These are phyloP conservation scores for Pteromalus puparum DNA, from an alignment of 1,140 invertebrate species.

Conservation along the genomic window DNA sequence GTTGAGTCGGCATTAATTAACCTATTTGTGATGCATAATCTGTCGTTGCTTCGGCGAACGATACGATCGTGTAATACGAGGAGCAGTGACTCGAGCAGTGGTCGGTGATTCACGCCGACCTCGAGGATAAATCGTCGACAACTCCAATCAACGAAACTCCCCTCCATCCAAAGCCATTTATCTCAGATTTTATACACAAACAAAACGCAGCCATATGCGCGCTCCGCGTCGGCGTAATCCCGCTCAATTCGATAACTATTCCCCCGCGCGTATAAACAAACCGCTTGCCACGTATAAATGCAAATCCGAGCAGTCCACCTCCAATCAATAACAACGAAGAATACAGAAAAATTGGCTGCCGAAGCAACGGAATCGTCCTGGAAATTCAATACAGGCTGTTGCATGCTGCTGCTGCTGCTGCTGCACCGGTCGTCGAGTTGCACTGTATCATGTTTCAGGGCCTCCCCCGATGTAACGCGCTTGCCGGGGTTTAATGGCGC, in stretches of 20 bases:
- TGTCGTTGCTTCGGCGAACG: not conserved
- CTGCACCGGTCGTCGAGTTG: not conserved
- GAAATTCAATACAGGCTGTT: constrained; percentile 30
- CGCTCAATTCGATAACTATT: not conserved
- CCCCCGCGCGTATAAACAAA: too few species aligned
- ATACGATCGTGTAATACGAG: too few species aligned
- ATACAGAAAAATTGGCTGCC: not conserved
- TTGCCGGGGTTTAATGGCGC: constrained; percentile 31
- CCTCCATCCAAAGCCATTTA: too few species aligned
- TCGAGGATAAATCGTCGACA: too few species aligned
- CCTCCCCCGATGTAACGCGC: constrained; percentile 4
- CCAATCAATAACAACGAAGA: not conserved
- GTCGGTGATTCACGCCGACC: too few species aligned
- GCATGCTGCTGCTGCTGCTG: not conserved
- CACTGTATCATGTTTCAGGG: constrained; percentile 47
- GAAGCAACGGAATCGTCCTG: not conserved
- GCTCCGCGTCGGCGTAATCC: not conserved
- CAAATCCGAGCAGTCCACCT: not conserved
- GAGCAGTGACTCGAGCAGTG: too few species aligned
- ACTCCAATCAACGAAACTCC: too few species aligned
- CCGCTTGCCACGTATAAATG: not conserved
- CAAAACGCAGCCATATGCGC: not conserved
- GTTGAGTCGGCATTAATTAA: constrained; percentile 19
- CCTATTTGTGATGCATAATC: constrained; percentile 26
- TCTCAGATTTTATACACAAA: not conserved